A percentile compares a stretch with the other conserved stretches of the same genome.
phyloP scores from a whole-genome alignment of 2,113 vertebrate species.

The Australoheros scitulus region DNA sequence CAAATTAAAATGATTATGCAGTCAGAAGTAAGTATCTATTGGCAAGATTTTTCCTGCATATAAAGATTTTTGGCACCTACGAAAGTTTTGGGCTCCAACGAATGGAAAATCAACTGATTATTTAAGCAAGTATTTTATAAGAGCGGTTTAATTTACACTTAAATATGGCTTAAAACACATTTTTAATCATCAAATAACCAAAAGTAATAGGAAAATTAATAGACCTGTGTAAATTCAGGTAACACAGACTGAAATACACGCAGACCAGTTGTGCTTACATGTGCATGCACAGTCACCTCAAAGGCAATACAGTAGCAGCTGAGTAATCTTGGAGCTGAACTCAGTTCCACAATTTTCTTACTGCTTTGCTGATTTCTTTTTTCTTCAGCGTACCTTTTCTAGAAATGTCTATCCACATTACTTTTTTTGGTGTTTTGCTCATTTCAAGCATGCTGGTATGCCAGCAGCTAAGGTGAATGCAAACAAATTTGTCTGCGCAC shows the following conservation, averaged over 20 bases:
- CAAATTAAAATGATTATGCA: too few species aligned
- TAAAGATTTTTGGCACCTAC: background rate
- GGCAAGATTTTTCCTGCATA: background rate
- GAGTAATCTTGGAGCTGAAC: background rate
- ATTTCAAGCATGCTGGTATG: too few species aligned
- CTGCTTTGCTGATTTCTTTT: too few species aligned
- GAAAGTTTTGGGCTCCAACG: background rate
- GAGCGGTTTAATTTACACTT: background rate
- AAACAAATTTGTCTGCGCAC: too few species aligned
- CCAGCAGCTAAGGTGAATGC: too few species aligned
- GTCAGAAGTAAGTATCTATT: background rate
- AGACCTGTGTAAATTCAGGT: background rate
- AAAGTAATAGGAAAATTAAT: background rate
- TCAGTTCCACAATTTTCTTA: too few species aligned
- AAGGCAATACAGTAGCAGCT: background rate
- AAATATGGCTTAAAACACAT: background rate
- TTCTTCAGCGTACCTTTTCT: too few species aligned
- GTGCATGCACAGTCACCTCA: background rate
- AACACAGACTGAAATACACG: background rate
- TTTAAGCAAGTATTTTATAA: background rate
- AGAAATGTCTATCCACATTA: too few species aligned
- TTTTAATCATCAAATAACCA: background rate
- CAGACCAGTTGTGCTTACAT: background rate
- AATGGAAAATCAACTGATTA: background rate
- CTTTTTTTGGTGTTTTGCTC: too few species aligned